Base-by-base conservation (phyloP, 1,140 invertebrate species). In the Cotesia chilonis region DNA sequence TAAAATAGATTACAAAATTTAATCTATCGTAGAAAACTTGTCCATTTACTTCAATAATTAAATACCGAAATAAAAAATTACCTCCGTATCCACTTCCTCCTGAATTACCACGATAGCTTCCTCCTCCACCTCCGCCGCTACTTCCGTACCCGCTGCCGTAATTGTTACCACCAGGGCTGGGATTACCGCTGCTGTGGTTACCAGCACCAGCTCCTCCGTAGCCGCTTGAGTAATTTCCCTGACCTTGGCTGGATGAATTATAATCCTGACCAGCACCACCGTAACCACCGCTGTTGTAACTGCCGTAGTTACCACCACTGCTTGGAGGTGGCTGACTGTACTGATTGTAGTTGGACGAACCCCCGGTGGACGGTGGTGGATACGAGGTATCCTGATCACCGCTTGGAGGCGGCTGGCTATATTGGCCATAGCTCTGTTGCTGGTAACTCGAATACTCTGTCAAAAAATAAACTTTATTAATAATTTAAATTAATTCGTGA, bases 201-300 rank as follows among this genome's bases (percentile, higher is more conserved):
- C 77, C 79, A 75, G 83, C 78, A 69, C 83, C 84, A 79, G 83
- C 86, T 37, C 85, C 83, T 51, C 87, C 85, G 74, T 89, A 87
- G 73, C 82, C 84, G 68, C 88, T 82, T 41, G 38, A 41, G 54
- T 84, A 78, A 66, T 84, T 80, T 47, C 74, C 79, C 64, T 88
- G 84, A 60, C 67, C 78, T 17, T 80, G 80, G 0, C 41, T 47
- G 41, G 80, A 68, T 47, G 79, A 82, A 72, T 72, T 77, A 12
- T 85, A 87, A 36, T 80, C 79, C 71, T 81, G 81, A 47, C 78
- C 81, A 54, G 83, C 77, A 14, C 79, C 79, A 71, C 85, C 78
- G 70, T 82, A 76, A 68, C 67, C 75, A 54, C 38, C 72, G 5
- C 73, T 66, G 35, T 76, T 76, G 57, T 84, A 84, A 72, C 67